Evolutionary conservation across 2,888 invertebrate species (phyloP).

Genomic region (Ephialtes manifestator): DNA sequence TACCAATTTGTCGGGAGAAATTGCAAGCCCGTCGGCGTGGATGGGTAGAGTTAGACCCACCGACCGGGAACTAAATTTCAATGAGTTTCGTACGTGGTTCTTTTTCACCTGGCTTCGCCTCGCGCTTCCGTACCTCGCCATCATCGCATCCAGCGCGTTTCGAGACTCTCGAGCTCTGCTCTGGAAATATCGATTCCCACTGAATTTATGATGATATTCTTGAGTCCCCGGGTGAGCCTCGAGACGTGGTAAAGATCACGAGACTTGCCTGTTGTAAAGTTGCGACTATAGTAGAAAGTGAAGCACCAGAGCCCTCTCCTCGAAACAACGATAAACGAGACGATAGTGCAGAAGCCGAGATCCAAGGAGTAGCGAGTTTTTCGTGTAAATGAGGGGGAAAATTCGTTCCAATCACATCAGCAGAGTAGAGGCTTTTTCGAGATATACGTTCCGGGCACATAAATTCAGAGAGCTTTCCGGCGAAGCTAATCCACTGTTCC

Average conservation of each 20-base stretch:
- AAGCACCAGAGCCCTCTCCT: constrained; percentile 5
- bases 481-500: too few relatives aligned
- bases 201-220: constrained; percentile 65
- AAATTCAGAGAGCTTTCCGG: constrained; percentile 6
- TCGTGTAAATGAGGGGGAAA: constrained; percentile 21
- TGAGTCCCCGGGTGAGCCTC: constrained; percentile 17
- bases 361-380: not conserved
- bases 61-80: constrained; percentile 45
- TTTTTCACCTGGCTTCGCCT: constrained; percentile 9
- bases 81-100: constrained; percentile 28
- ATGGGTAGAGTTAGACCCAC: not conserved
- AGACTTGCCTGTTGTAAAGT: constrained; percentile 27
- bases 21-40: constrained; percentile 33
- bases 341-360: not conserved
- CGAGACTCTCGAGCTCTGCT: constrained; percentile 24
- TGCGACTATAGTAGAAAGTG: constrained; percentile 22
- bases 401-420: constrained; percentile 46
- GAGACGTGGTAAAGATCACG: constrained; percentile 11
- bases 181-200: constrained; percentile 57
- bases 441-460: not conserved
- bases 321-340: constrained; percentile 32
- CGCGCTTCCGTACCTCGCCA: constrained; percentile 5
- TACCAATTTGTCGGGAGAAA: constrained; percentile 52
- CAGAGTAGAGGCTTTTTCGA: constrained; percentile 12
- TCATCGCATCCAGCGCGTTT: constrained; percentile 8